Conservation (phyloP, 2,888 invertebrate species). For the Rhogogaster chlorosoma region DNA sequence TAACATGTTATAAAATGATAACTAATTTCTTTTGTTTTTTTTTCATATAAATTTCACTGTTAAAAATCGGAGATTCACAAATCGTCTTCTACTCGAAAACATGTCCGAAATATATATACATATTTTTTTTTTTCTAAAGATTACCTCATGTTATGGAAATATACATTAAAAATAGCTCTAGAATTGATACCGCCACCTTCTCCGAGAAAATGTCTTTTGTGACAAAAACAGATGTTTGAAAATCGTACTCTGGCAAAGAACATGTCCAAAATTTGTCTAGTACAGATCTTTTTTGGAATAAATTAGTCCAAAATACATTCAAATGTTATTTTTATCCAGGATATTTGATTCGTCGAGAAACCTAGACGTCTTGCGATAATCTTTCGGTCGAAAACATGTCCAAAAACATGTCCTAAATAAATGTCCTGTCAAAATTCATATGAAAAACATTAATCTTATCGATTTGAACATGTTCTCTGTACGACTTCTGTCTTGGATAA, state of each 20-base stretch:
- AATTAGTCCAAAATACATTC: not conserved
- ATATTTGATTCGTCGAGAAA: not conserved
- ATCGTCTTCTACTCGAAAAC: not conserved
- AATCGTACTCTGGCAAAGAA: not conserved
- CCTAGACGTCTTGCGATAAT: not conserved
- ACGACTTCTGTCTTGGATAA: not conserved
- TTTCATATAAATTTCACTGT: not conserved
- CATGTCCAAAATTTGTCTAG: not conserved
- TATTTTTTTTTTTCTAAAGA: too few species aligned
- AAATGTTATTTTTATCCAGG: not conserved
- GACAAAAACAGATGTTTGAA: not conserved
- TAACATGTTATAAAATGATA: too few species aligned
- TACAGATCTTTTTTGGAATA: not conserved
- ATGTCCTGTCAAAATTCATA: not conserved
- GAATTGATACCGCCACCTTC: not conserved
- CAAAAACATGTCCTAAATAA: not conserved
- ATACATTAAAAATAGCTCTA: not conserved
- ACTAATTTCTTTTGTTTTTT: too few species aligned
- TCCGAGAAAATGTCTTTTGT: not conserved
- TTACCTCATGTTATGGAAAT: not conserved
- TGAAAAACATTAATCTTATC: not conserved
- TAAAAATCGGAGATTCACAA: not conserved
- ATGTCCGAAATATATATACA: not conserved
- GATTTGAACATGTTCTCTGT: not conserved
- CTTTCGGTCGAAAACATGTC: not conserved